These are phyloP conservation scores for Clarias gariepinus DNA, from an alignment of 2,113 vertebrate genomes.

Conservation along the genomic window DNA sequence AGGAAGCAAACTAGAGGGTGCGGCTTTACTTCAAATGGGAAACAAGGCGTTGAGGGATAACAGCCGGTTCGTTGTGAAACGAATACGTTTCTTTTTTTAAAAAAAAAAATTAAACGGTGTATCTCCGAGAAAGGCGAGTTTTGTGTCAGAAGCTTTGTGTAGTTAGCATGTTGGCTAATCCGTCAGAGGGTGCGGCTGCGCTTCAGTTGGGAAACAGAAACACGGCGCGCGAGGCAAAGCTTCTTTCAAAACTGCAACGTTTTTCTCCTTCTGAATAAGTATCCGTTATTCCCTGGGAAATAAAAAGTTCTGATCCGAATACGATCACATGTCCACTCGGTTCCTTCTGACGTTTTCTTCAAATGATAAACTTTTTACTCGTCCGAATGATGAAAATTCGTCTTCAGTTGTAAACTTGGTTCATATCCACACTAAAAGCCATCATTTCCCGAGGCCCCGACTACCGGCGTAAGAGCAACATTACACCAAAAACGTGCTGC, in stretches of 20 bases:
- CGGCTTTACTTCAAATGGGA: slow-evolving; percentile 24
- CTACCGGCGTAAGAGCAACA: slow-evolving; percentile 57
- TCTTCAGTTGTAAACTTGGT: slow-evolving; percentile 19
- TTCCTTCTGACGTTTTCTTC: neutral
- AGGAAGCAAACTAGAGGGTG: slow-evolving; percentile 33
- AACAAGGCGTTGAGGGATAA: slow-evolving; percentile 15
- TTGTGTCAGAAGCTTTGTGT: neutral
- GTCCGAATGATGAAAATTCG: neutral
- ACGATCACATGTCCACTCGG: neutral
- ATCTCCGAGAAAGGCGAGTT: neutral
- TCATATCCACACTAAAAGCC: slow-evolving; percentile 48
- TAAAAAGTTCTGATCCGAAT: neutral
- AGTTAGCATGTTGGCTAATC: slow-evolving; percentile 6
- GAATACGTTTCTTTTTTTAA: neutral
- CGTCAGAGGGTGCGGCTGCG: slow-evolving; percentile 23
- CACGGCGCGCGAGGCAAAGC: slow-evolving; percentile 1
- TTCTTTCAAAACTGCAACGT: slow-evolving; percentile 19
- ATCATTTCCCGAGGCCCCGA: slow-evolving; percentile 58
- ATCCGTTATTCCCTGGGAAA: neutral
- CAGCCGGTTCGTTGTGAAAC: neutral
- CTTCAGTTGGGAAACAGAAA: slow-evolving; percentile 24
- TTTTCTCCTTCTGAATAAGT: neutral
- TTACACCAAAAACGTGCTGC: slow-evolving; percentile 44
- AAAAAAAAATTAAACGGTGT: neutral
- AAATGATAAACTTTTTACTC: neutral